Evolutionary conservation across 1,140 invertebrate genomes (phyloP), one percentile per base, ranked within the genome.

Genomic region (Eumaeus atala): DNA sequence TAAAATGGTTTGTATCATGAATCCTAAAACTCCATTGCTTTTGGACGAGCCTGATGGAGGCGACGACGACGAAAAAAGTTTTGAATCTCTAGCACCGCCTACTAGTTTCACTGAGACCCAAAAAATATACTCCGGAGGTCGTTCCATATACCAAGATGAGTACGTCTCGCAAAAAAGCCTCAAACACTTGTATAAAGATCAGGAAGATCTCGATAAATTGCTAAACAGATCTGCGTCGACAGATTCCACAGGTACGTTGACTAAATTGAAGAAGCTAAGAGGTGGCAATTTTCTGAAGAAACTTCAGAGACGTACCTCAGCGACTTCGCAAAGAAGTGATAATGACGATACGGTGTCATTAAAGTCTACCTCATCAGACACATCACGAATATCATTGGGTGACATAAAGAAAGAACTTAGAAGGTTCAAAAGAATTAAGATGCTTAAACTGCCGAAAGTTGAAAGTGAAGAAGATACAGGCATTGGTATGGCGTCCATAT

Each of bases 401-500:
- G 87, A 88, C 59, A 73, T 88, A 28, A 87, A 77, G 59, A 84
- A 82, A 48, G 85, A 88, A 48, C 71, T 89, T 50, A 84, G 78
- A 44, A 84, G 79, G 57, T 66, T 87, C 3, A 84, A 77, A 56
- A 62, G 69, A 9, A 57, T 87, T 11, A 90, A 89, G 61, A 87
- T 84, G 47, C 77, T 85, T 3, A 87, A 79, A 33, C 89, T 91
- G 53, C 84, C 87, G n/a, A 90, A 91, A 64, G 81, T 79, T 18
- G 60, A 62, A n/a, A 74, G 66, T 48, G 89, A 88, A 54, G 89
- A 90, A 60, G 87, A 90, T 0, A 89, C 91, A 66, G 89, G 90
- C 2, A 89, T 89, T 54, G 80, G 87, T 1, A 92, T 92, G 88
- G 91, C 90, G 1, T 90, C 91, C 9, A 85, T 92, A 52, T 73